Evolutionary conservation across 2,113 vertebrate species (phyloP), one percentile per base, ranked within the genome.

Genomic region (Macquaria ambigua): DNA sequence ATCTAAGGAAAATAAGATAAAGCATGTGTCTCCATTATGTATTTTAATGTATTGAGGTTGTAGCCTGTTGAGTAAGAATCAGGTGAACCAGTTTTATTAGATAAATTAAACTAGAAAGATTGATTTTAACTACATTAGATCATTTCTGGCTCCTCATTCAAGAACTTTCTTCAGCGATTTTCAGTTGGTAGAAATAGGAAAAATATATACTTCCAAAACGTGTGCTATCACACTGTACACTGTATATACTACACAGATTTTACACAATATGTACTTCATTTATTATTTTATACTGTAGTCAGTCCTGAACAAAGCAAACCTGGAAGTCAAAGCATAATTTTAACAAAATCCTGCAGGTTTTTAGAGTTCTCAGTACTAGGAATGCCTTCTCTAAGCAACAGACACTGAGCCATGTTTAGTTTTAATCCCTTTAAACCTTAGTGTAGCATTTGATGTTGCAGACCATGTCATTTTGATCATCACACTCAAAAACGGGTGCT

Each of bases 351-450:
- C n/a, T 56, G 12, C 11, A 6, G 28, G 7, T 28, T 84, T 50
- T 15, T 6, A 53, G 63, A 67, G 10, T 58, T 61, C 14, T 73
- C 55, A 16, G 25, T 52, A 50, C 21, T 34, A 9, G 52, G 16
- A 77, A 64, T 68, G 23, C 7, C 31, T 82, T 58, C 34, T 34
- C 4, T 50, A 68, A 72, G 41, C 21, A 25, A 43, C n/a, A 78
- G 34, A 55, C 56, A 34, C 78, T 63, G 74, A 63, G 3, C 43
- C 53, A 31, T 18, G 20, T 48, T 72, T n/a, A 77, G 5, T 61
- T 61, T 59, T 43, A 75, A 61, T 74, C 67, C 28, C 41, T 61
- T 61, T 43, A 74, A 66, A 74, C 67, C 37, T 52, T 3, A 56
- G 37, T 25, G 9, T 25, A 63, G 72, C 46, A 64, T 55, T 56